These are phyloP conservation scores for Dasypolia templi DNA, from an alignment of 2,888 invertebrate species.

Conservation along the genomic window DNA sequence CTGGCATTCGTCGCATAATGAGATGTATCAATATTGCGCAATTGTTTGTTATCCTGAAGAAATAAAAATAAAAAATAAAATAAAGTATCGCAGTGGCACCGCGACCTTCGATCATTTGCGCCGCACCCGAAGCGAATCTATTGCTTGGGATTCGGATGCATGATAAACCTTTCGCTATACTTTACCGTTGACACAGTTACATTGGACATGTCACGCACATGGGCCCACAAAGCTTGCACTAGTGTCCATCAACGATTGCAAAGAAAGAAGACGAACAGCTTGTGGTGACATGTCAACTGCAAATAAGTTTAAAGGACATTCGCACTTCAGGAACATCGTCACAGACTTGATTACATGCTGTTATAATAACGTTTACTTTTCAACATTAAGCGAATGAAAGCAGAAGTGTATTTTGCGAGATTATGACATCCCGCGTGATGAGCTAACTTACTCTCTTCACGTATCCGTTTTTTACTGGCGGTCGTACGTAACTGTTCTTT, in stretches of 20 bases:
- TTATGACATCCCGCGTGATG: constrained; percentile 12
- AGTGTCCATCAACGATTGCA: not conserved
- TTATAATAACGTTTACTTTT: constrained; percentile 17
- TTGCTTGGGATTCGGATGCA: constrained; percentile 13
- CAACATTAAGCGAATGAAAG: constrained; percentile 14
- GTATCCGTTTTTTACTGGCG: not conserved
- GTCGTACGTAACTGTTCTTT: constrained; percentile 4
- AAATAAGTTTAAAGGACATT: constrained; percentile 12
- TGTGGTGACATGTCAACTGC: not conserved
- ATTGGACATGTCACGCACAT: too few species aligned
- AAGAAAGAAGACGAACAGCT: not conserved
- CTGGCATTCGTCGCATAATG: constrained; percentile 52
- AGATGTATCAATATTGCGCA: too few species aligned
- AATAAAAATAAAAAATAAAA: too few species aligned
- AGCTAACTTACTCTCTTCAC: not conserved
- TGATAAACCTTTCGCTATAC: not conserved
- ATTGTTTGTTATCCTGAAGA: too few species aligned
- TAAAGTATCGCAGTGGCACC: constrained; percentile 20
- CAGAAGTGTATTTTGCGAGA: constrained; percentile 34
- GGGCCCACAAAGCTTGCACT: not conserved
- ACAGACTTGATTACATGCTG: not conserved
- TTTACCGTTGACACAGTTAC: not conserved
- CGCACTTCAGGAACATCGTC: not conserved
- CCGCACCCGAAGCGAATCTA: constrained; percentile 7
- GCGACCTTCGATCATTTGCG: constrained; percentile 51